Evolutionary conservation across 2,797 vertebrate genomes (phyloP).

Genomic region (Alcedo quadribrachys): DNA sequence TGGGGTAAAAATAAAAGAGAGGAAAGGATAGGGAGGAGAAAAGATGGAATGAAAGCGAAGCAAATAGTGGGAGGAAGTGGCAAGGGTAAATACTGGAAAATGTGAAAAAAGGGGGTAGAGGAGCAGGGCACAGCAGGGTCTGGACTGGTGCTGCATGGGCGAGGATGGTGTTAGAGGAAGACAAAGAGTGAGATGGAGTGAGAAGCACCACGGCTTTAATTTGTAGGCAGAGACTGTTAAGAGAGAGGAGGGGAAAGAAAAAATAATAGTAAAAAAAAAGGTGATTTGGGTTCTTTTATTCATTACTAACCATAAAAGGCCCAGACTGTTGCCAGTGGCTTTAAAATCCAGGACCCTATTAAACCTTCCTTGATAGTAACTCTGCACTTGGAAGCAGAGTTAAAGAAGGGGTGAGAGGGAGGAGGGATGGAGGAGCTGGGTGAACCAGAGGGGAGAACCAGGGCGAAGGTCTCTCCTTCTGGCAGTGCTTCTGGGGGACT

Average conservation of each 20-base stretch:
- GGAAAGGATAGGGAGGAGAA: neutral
- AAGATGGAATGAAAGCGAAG: neutral
- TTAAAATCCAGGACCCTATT: slow-evolving; percentile 76
- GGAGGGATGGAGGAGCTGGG: neutral
- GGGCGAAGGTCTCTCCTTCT: slow-evolving; percentile 10
- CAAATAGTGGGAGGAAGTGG: neutral
- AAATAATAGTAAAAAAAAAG: slow-evolving; percentile 34
- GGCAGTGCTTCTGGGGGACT: slow-evolving; percentile 41
- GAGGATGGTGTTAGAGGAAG: neutral
- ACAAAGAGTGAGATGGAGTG: slow-evolving; percentile 17
- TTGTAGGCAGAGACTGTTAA: slow-evolving; percentile 67
- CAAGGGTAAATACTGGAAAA: neutral
- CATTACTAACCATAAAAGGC: slow-evolving; percentile 73
- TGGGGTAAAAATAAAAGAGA: neutral
- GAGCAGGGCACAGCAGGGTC: neutral
- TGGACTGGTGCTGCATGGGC: neutral
- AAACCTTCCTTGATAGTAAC: slow-evolving; percentile 74
- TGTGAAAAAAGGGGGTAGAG: neutral
- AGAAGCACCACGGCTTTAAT: slow-evolving; percentile 62
- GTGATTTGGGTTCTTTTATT: slow-evolving; percentile 74
- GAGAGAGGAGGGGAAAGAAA: neutral
- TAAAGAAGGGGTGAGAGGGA: neutral
- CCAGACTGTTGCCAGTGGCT: slow-evolving; percentile 68
- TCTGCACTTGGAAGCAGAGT: slow-evolving; percentile 57
- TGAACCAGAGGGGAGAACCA: slow-evolving; percentile 43